Evolutionary conservation across 2,888 invertebrate genomes (phyloP), one percentile per base, ranked within the genome.

Genomic region (Podabrus alpinus): DNA sequence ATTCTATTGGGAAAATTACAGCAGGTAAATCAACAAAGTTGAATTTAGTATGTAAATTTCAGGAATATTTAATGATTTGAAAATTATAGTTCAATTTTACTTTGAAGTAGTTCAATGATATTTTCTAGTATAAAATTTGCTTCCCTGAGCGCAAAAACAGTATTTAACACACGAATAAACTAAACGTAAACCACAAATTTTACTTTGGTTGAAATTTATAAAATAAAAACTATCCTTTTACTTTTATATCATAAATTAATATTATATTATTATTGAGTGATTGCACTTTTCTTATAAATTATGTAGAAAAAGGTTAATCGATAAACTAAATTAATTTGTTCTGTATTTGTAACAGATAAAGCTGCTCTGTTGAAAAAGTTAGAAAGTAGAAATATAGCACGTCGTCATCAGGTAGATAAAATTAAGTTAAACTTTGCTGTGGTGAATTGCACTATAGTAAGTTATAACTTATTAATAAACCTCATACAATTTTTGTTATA

Each of bases 41-140:
- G n/a, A 45, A 45, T 45, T 45, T 45, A n/a, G 45, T 45, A n/a
- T 45, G n/a, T 45, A n/a, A n/a, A n/a, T 45, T n/a, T n/a, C 45
- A 45, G n/a, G n/a, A 45, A 45, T 45, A 45, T 45, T 45, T 45
- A 45, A 45, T 45, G 45, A n/a, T 45, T 45, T 45, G 45, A 45
- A 45, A 45, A 45, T 45, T 45, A 45, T 45, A 45, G 45, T 45
- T 45, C 16, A n/a, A 64, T 64, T 64, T 19, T 64, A 19, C 60
- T 70, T 70, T 70, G 70, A 70, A 70, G 64, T 29, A 64, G 70
- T 62, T 62, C 64, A 70, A 16, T 62, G 70, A 64, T 25, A 70
- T 15, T 64, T 64, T 29, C 29, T 24, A 45, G 16, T 15, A 17
- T 25, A 70, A 29, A 70, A 69, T 70, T 64, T 64, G 45, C 21